Evolutionary conservation across 2,113 vertebrate species (phyloP), one percentile per base, ranked within the genome.

Genomic region (Cavia porcellus): DNA sequence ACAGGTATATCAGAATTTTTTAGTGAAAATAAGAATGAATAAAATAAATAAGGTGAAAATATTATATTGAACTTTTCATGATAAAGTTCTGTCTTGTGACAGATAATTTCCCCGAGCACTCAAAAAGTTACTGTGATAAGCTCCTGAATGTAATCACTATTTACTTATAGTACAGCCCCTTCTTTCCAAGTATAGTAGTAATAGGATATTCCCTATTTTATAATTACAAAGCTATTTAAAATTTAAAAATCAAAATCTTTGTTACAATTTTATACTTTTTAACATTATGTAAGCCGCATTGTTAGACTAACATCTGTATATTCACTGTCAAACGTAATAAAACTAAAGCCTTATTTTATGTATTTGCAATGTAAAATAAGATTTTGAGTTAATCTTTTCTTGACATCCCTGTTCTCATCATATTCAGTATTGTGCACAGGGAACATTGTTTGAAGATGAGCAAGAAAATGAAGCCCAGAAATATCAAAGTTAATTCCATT

Each of bases 401-500:
- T 92, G 70, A 38, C 57, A 50, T 90, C 64, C 4, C 8, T 70
- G 42, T 4, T 4, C n/a, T 88, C 17, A 62, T 94, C 85, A 50
- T 85, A 72, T 97, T 91, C 47, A 81, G 50, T 28, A 0, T 24
- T 50, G 62, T 85, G 8, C 28, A 47, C 59, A 92, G 19, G 62
- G 30, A 83, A 45, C 8, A 81, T 12, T 77, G 57, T 92, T 92
- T 80, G 24, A 97, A 47, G 81, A 93, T 77, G 35, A 89, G 81
- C 52, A 90, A 80, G 72, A 96, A 90, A 97, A 95, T 75, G 70
- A 97, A 55, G 24, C 32, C 47, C 47, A 96, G 62, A 95, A 96
- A 98, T 80, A 95, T 47, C 55, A 95, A 88, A 96, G 93, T 85
- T 95, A 98, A 97, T 89, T 72, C 38, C 62, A 92, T 93, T 92